Evolutionary conservation across 2,888 invertebrate species (phyloP).

Genomic region (Syrista parreyssii): DNA sequence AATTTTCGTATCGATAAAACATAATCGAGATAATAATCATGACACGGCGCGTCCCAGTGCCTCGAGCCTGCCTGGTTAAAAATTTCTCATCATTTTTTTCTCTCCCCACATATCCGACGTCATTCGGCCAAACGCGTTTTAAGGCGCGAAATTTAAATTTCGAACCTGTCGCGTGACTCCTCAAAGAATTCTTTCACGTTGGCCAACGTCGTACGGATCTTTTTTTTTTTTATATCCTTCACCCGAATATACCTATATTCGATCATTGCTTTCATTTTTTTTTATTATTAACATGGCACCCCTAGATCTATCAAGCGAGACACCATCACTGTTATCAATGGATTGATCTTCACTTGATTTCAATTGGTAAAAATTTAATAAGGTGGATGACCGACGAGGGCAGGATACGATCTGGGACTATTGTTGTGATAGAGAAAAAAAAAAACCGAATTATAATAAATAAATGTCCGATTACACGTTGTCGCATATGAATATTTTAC

Average conservation of each 20-base stretch:
- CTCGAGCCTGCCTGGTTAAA: slow-evolving; percentile 17
- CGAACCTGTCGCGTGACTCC: not conserved
- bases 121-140: not conserved
- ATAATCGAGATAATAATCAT: not conserved
- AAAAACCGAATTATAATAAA: not conserved
- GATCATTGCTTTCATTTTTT: slow-evolving; percentile 11
- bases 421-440: not conserved
- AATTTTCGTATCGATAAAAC: not conserved
- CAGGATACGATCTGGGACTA: not conserved
- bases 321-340: slow-evolving; percentile 4
- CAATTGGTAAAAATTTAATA: not conserved
- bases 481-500: not conserved
- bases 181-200: too few species aligned
- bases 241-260: not conserved
- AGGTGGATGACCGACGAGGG: not conserved
- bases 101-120: not conserved
- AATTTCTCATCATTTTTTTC: not conserved
- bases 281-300: slow-evolving; percentile 18
- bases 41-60: slow-evolving; percentile 20
- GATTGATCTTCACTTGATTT: slow-evolving; percentile 22
- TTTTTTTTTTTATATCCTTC: slow-evolving; percentile 12
- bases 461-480: not conserved
- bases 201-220: too few species aligned
- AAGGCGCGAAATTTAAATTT: too few species aligned
- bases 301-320: slow-evolving; percentile 12